Evolutionary conservation across 2,113 vertebrate genomes (phyloP), one percentile per base, ranked within the genome.

Genomic region (Lepisosteus oculatus): DNA sequence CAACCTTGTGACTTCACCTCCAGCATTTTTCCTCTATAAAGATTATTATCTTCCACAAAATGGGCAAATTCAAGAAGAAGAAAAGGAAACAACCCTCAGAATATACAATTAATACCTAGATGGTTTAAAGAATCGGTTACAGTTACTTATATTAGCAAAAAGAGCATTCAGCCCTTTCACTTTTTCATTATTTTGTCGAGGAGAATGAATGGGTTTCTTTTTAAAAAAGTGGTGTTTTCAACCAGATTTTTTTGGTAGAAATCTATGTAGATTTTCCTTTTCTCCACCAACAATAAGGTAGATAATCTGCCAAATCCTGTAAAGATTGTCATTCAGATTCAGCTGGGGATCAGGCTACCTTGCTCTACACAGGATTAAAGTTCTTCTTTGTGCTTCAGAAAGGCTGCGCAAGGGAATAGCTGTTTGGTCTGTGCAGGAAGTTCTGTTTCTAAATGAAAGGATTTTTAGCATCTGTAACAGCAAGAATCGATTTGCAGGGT

Each of bases 141-240:
- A 55, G 64, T 66, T 45, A 68, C 67, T 66, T 72, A 45, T 67
- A 71, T 70, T 79, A 64, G 78, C 65, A 69, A 73, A 80, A 72
- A 67, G 72, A 80, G 74, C 59, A 70, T 75, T 68, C 62, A 71
- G 66, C 74, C 75, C 73, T 70, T 75, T 54, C 74, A 75, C 71
- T 80, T 72, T 59, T 79, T 83, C 68, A 77, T 79, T 80, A 73
- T 77, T 73, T 76, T 78, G 14, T 68, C 47, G 13, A 51, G 17
- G 51, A 62, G 68, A 65, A 78, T 55, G 75, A 72, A 67, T 67
- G 62, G 72, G 69, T 74, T 74, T 73, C 67, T 65, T 42, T 67
- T 66, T 69, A 72, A 68, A 67, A 68, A 54, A 61, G 57, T 43
- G n/a, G 56, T 4, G 56, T 59, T 59, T 59, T 12, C 3, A 12